These are phyloP conservation scores for Ailurus styani DNA, from an alignment of 2,113 vertebrate species.

Conservation along the genomic window DNA sequence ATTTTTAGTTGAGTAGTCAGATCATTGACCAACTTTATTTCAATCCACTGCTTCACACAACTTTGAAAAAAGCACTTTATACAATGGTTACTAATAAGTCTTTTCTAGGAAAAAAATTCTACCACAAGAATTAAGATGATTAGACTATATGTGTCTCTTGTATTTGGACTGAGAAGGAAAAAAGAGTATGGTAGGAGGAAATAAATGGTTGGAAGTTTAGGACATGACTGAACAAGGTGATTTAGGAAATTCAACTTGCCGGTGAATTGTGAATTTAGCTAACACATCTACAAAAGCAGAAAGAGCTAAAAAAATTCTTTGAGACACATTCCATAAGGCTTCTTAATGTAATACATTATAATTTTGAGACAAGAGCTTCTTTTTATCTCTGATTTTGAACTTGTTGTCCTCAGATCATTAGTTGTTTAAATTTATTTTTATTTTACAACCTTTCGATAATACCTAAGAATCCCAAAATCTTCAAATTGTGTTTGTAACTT, in stretches of 20 bases:
- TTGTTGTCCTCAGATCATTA: not conserved
- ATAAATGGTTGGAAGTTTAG: not conserved
- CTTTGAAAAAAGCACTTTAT: not conserved
- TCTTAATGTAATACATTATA: not conserved
- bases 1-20: not conserved
- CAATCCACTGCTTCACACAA: not conserved
- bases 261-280: conserved; percentile 39
- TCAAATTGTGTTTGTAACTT: not conserved
- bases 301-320: conserved; percentile 34
- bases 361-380: not conserved
- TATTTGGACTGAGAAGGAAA: not conserved
- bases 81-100: not conserved
- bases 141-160: not conserved
- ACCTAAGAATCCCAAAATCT: not conserved
- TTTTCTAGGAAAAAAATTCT: not conserved
- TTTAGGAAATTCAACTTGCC: conserved; percentile 36
- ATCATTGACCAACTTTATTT: not conserved
- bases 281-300: not conserved
- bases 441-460: conserved; percentile 37
- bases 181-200: not conserved
- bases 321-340: not conserved
- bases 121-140: not conserved
- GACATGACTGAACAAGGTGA: not conserved
- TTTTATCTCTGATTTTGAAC: conserved; percentile 24
- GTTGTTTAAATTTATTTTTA: conserved; percentile 33